Evolutionary conservation across 2,113 vertebrate genomes (phyloP), one percentile per base, ranked within the genome.

Genomic region (Thunnus maccoyii): DNA sequence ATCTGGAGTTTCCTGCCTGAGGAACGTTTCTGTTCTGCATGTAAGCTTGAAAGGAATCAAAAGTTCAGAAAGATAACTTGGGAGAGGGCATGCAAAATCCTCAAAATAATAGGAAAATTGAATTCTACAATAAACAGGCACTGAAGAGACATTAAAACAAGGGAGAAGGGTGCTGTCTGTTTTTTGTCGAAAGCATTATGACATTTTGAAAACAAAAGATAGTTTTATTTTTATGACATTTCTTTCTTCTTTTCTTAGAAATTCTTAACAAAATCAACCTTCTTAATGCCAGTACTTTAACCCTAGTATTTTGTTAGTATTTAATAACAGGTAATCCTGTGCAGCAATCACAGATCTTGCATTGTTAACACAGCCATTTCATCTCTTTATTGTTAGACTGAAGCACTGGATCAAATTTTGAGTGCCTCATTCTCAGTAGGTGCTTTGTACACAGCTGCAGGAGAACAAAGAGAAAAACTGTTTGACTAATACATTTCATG

Each of bases 31-130:
- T 25, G 67, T 5, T 48, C 4, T 1, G 7, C 8, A 32, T n/a
- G 20, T 25, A 22, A 14, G 48, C 30, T 25, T 8, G 20, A 44
- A 60, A 56, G 16, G n/a, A 72, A 72, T 77, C 3, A 50, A 68
- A 72, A 55, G 3, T 47, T 76, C 25, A 72, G 25, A 32, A 25
- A 65, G 18, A 54, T 63, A 54, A 36, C 12, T n/a, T 25, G 5
- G 18, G 8, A 11, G 0, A 10, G 12, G 17, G 2, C 12, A 14
- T 7, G 32, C 6, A 3, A 48, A 51, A 62, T 58, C 65, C 52
- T 65, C 20, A 69, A 15, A 46, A 46, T 46, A 54, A 78, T 55
- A 63, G 30, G 51, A 82, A 74, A 60, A 78, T 60, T 73, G 13
- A 69, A 77, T 73, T 78, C 25, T 30, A 15, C 20, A 69, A 58